Evolutionary conservation across 2,113 vertebrate species (phyloP).

Genomic region (Nanorana parkeri): DNA sequence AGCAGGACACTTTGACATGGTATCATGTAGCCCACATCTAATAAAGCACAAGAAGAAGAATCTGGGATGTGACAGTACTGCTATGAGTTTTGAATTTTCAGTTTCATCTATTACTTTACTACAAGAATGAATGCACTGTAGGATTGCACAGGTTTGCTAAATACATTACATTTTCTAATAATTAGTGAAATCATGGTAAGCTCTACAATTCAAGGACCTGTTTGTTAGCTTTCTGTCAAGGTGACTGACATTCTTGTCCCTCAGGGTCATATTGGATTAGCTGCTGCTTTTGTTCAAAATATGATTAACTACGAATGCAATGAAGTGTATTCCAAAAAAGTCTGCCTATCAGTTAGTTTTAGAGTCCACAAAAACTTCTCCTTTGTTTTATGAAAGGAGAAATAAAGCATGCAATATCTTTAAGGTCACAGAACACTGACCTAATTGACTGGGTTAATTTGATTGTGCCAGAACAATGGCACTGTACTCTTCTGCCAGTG

Average conservation of each 20-base stretch:
- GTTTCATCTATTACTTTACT: no score
- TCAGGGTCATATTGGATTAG: constrained; percentile 74
- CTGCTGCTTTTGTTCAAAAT: constrained; percentile 67
- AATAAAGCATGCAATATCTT: constrained; percentile 74
- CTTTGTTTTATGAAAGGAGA: constrained; percentile 36
- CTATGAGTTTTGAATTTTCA: no score
- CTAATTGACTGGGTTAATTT: constrained; percentile 95
- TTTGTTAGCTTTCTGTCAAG: constrained; percentile 69
- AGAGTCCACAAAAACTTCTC: constrained; percentile 34
- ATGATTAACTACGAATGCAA: constrained; percentile 62
- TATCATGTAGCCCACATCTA: no score
- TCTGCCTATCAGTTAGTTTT: constrained; percentile 50
- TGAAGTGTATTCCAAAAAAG: constrained; percentile 63
- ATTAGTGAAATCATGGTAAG: constrained; percentile 14
- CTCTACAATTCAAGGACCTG: constrained; percentile 1
- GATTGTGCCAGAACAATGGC: constrained; percentile 93
- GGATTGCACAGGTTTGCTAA: no score
- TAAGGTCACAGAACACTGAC: constrained; percentile 88
- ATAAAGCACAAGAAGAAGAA: no score
- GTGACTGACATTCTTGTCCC: constrained; percentile 68
- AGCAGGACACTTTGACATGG: no score
- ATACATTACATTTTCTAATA: background rate
- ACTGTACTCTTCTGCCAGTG: constrained; percentile 80
- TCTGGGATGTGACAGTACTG: no score
- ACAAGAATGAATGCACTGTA: no score